Base-by-base conservation (phyloP, 2,888 invertebrate species). In the Lasius fuliginosus region DNA sequence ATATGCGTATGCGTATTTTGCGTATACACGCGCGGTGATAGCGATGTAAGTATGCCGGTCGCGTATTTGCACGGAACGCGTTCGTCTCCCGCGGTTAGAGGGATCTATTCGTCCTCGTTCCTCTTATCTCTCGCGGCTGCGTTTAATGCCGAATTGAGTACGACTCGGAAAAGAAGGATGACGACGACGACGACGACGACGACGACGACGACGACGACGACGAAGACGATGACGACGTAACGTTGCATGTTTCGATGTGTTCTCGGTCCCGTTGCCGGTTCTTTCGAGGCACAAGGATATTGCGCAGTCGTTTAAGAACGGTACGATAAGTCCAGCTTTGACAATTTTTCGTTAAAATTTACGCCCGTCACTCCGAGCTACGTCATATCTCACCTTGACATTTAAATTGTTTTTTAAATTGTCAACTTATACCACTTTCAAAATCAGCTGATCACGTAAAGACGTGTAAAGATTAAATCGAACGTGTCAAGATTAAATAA, bases 71-170 rank as follows among this genome's bases (percentile, higher is more conserved):
- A 75, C 86, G 83, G 62, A 71, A 75, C 79, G 53, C 53, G 69
- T 23, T 60, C 69, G 75, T 33, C 15, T 65, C 12, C 18, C 71
- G 67, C 81, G 75, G 79, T 73, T 53, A 40, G 49, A 49, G 58
- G n/a, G n/a, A 53, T 53, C 77, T 73, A 76, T 84, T 79, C 79
- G 87, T 88, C 58, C 82, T 82, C 82, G 84, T 82, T 69, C 73
- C 79, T 82, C 68, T 82, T 74, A 74, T 86, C 84, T 64, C 33
- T 69, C 49, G 56, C 82, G 68, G 82, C 71, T 30, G 33, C 53
- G 79, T 69, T 85, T 85, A 65, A 53, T 74, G 65, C 40, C 68
- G 82, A 82, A 88, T 85, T 82, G 71, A 33, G 75, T 60, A 33
- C 75, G 53, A 36, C 12, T 81, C 81, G 36, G 36, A 36, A 49